Evolutionary conservation across 2,797 vertebrate species (phyloP).

Genomic region (Dermochelys coriacea): DNA sequence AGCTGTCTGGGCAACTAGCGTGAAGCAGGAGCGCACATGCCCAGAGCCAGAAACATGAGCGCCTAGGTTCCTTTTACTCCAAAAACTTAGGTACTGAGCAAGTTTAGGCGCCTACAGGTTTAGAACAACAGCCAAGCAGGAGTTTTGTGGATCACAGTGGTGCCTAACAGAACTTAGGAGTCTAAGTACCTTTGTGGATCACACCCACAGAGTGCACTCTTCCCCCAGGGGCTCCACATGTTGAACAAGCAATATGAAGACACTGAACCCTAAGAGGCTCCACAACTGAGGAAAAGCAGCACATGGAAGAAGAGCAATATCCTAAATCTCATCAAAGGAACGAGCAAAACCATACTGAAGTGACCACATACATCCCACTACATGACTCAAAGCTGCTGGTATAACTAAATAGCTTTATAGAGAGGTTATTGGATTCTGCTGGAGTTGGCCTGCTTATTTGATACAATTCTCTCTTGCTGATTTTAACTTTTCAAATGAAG

Average conservation of each 20-base stretch:
- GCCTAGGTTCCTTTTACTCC: background rate
- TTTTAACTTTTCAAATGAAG: background rate
- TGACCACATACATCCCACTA: background rate
- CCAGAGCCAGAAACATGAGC: background rate
- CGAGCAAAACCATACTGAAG: background rate
- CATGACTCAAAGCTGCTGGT: background rate
- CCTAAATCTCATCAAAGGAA: background rate
- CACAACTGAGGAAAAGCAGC: fast-evolving
- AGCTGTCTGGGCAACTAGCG: background rate
- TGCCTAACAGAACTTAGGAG: background rate
- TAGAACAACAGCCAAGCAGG: background rate
- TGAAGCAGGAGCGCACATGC: background rate
- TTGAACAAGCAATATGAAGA: background rate
- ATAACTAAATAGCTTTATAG: fast-evolving
- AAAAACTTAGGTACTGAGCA: background rate
- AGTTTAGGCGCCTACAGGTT: background rate
- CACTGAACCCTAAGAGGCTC: fast-evolving
- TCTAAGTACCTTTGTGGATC: background rate
- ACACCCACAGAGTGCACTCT: background rate
- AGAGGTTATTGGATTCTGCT: fast-evolving
- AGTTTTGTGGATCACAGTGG: background rate
- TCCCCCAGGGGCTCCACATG: fast-evolving
- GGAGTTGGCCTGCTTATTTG: background rate
- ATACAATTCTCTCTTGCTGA: background rate
- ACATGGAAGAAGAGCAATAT: background rate